Conservation (phyloP, 2,888 invertebrate species). For the Acleris holmiana region DNA sequence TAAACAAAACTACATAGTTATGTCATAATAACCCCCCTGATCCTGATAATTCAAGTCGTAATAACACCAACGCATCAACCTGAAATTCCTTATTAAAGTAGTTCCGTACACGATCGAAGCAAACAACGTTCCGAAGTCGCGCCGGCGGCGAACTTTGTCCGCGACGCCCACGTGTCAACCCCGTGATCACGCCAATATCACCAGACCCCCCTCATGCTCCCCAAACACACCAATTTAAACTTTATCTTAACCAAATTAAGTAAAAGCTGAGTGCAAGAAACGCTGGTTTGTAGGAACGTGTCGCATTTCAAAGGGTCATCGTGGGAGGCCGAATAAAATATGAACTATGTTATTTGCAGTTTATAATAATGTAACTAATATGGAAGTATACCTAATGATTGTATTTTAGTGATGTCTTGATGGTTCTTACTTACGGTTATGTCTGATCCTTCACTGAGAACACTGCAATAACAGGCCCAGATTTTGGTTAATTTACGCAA, state of each 20-base stretch:
- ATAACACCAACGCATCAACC: too few species aligned
- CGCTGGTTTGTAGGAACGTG: conserved; percentile 23
- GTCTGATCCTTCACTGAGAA: too few species aligned
- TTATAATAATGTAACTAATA: conserved; percentile 13
- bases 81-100: too few species aligned
- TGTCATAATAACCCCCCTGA: too few species aligned
- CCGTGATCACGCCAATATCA: conserved; percentile 45
- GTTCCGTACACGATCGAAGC: not conserved
- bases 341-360: conserved; percentile 19
- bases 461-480: too few species aligned
- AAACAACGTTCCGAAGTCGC: conserved; percentile 5
- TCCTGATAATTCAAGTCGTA: too few species aligned
- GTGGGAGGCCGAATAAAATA: conserved; percentile 16
- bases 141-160: conserved; percentile 40
- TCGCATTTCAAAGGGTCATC: conserved; percentile 37
- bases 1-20: too few species aligned
- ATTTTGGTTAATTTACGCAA: too few species aligned
- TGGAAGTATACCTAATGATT: not conserved
- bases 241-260: not conserved
- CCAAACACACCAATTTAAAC: conserved; percentile 8
- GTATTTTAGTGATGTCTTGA: not conserved
- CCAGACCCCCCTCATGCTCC: conserved; percentile 1
- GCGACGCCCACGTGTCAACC: conserved; percentile 41
- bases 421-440: too few species aligned
- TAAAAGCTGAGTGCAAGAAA: not conserved